These are phyloP conservation scores for Myripristis murdjan DNA, from an alignment of 2,797 vertebrate species.

Conservation along the genomic window DNA sequence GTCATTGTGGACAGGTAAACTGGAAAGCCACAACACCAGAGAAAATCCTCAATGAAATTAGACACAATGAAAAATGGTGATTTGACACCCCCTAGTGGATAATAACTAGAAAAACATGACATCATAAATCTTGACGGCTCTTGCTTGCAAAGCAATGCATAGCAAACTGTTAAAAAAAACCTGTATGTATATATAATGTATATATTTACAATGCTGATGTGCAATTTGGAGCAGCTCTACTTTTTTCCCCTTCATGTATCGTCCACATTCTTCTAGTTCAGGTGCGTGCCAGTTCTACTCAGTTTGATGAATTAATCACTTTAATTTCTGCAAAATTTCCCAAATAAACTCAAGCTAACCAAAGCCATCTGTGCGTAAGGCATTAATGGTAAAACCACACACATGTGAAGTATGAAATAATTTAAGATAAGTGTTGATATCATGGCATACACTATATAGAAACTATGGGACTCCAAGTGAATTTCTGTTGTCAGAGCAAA, in stretches of 20 bases:
- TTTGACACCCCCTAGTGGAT: slow-evolving; percentile 83
- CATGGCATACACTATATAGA: not conserved
- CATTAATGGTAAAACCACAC: slow-evolving; percentile 3
- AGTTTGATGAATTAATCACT: slow-evolving; percentile 64
- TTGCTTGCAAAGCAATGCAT: slow-evolving; percentile 28
- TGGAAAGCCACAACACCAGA: not conserved
- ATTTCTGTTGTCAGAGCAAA: slow-evolving; percentile 46
- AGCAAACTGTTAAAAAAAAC: slow-evolving; percentile 43
- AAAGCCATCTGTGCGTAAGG: slow-evolving; percentile 25
- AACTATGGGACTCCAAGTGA: slow-evolving; percentile 16
- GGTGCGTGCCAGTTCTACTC: slow-evolving; percentile 37
- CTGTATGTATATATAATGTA: slow-evolving; percentile 7
- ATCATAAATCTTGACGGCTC: slow-evolving; percentile 24
- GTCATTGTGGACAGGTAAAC: slow-evolving; percentile 9
- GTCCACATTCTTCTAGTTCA: slow-evolving; percentile 21
- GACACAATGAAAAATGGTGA: slow-evolving; percentile 57
- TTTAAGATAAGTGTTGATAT: not conserved
- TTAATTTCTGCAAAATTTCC: slow-evolving; percentile 44
- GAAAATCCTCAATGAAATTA: slow-evolving; percentile 16
- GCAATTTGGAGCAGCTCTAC: slow-evolving; percentile 46
- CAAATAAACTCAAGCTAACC: slow-evolving; percentile 13
- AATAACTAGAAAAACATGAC: slow-evolving; percentile 54
- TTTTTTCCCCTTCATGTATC: slow-evolving; percentile 1
- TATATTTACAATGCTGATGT: slow-evolving; percentile 41
- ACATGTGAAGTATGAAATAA: slow-evolving; percentile 31